A percentile compares a stretch with the other conserved stretches of the same genome.
Evolutionary conservation across 35 echinoderm and acorn worm species (phyloP).

Genomic region (Heliocidaris erythrogramma): DNA sequence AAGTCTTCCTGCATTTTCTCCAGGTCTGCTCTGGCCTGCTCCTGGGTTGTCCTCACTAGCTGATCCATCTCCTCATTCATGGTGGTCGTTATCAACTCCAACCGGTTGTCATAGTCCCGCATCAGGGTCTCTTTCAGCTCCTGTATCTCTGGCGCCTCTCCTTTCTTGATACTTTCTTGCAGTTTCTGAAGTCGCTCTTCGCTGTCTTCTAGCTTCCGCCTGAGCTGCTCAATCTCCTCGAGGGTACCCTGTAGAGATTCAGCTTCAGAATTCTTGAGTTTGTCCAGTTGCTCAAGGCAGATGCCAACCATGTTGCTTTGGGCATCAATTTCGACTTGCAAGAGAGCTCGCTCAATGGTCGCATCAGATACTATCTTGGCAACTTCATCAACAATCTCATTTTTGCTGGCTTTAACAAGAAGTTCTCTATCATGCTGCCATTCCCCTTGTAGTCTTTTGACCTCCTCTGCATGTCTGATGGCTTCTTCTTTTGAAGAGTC

Average conservation of each 20-base stretch:
- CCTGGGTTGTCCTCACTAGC: conserved; percentile 76
- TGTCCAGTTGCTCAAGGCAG: conserved; percentile 32
- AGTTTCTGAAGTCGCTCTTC: conserved; percentile 56
- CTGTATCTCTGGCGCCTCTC: conserved; percentile 81
- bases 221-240: conserved; percentile 41
- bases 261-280: background rate
- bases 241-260: background rate
- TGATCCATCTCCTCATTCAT: conserved; percentile 89
- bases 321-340: conserved; percentile 60
- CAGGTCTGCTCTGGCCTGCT: conserved; percentile 64
- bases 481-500: conserved; percentile 20
- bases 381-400: conserved; percentile 71
- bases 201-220: conserved; percentile 52
- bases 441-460: background rate
- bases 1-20: conserved; percentile 85
- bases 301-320: conserved; percentile 46
- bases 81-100: conserved; percentile 84
- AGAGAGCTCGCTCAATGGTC: conserved; percentile 70
- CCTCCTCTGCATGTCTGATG: conserved; percentile 36
- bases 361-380: conserved; percentile 72
- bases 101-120: conserved; percentile 81
- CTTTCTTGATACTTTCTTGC: conserved; percentile 61
- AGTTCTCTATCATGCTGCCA: conserved; percentile 52
- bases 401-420: conserved; percentile 52
- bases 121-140: conserved; percentile 72